phyloP scores from a whole-genome alignment of 2,888 invertebrate genomes.

The Eupithecia subumbrata region DNA sequence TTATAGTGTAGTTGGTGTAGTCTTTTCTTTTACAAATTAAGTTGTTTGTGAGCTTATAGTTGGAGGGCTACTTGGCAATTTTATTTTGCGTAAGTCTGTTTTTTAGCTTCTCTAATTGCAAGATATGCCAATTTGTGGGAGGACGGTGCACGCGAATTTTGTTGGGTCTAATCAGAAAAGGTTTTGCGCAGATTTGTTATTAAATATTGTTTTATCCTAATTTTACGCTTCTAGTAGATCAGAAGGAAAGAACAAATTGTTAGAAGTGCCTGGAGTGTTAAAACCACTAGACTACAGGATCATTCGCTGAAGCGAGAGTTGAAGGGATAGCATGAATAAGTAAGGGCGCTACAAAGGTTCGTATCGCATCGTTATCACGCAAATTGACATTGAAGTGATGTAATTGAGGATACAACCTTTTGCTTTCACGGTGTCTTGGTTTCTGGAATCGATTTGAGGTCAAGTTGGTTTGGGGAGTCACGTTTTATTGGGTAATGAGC shows the following conservation, averaged over 20 bases:
- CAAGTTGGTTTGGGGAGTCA: slow-evolving; percentile 9
- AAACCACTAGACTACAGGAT: background rate
- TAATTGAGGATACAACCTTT: slow-evolving; percentile 28
- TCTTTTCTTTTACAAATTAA: no score
- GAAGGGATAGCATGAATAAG: slow-evolving; percentile 23
- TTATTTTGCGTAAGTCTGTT: no score
- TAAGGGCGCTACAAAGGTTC: slow-evolving; percentile 24
- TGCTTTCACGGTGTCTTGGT: slow-evolving; percentile 23
- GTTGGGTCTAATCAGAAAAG: no score
- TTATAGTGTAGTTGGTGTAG: no score
- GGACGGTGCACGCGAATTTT: no score
- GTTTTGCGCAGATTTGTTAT: no score
- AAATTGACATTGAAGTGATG: slow-evolving; percentile 30
- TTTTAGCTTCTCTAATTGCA: no score
- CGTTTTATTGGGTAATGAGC: slow-evolving; percentile 1
- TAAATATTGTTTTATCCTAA: no score
- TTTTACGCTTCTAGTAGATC: background rate
- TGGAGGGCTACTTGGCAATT: no score
- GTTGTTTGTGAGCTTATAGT: no score
- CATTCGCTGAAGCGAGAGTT: background rate
- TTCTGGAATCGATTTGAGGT: slow-evolving; percentile 14
- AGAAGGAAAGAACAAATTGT: background rate
- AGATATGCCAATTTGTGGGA: no score
- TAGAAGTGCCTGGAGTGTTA: background rate
- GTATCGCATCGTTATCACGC: slow-evolving; percentile 22